Base-by-base conservation (phyloP, 2,113 vertebrate species). In the Neopipo cinnamomea region DNA sequence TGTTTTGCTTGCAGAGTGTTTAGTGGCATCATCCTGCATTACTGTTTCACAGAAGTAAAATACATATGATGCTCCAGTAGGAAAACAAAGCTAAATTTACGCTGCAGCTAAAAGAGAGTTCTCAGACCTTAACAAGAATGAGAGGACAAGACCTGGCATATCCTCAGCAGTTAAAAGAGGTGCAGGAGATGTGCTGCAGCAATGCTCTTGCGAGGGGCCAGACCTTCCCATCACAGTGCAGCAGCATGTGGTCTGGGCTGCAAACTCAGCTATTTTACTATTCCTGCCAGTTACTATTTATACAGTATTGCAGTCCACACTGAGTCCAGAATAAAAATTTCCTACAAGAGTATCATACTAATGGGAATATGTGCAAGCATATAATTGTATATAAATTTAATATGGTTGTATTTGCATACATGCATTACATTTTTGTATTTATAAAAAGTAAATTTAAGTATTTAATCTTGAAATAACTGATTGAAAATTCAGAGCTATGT, bases 181-280 rank as follows among this genome's bases (percentile, higher is more conserved):
- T 2, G 2, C 7, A 4, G 25, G 28, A 35, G 39, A 35, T 16
- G 30, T 65, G 11, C 71, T n/a, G 35, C 30, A 75, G 9, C 23
- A 46, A 2, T 17, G 4, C 14, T 33, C 23, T 39, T 50, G 23
- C 0, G 0, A 70, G 35, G 24, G 39, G 18, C 25, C 65, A 56
- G 35, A 44, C 17, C 31, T 46, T 12, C 49, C 67, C 56, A 5
- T 18, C 35, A 27, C 52, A 52, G 35, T 7, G 14, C 35, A 65
- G 35, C 42, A 82, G 30, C 31, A n/a, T 0, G 2, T 24, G n/a
- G 7, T 44, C 76, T 55, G 42, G 30, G 35, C 20, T 65, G 20
- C 6, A 35, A 47, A 22, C 9, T 94, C 56, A 53, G 35, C 44
- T 85, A 5, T 65, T 74, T 82, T 18, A 35, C 61, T 76, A 3